These are phyloP conservation scores for Prochilodus magdalenae DNA, from an alignment of 2,113 vertebrate species.

Conservation along the genomic window DNA sequence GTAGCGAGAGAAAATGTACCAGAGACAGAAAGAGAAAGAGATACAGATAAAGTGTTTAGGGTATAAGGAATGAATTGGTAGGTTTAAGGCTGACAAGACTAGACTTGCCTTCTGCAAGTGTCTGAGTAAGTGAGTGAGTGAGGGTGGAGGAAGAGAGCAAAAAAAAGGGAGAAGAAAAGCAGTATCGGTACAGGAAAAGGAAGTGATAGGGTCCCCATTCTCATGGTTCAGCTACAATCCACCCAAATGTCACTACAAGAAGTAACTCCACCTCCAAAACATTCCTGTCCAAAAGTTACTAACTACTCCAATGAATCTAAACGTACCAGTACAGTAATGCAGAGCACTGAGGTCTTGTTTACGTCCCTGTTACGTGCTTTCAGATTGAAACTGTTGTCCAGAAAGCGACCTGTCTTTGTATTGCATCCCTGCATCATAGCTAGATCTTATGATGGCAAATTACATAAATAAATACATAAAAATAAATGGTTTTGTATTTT, in stretches of 20 bases:
- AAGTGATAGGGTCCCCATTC: slow-evolving; percentile 65
- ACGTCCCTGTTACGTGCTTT: neutral
- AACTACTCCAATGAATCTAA: neutral
- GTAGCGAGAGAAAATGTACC: slow-evolving; percentile 8
- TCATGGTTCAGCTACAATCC: slow-evolving; percentile 26
- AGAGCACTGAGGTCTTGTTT: neutral
- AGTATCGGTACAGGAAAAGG: slow-evolving; percentile 69
- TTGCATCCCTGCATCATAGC: no score
- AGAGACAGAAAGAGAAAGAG: neutral
- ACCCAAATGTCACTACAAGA: slow-evolving; percentile 12
- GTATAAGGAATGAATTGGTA: slow-evolving; percentile 32
- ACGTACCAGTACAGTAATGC: neutral
- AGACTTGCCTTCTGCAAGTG: slow-evolving; percentile 40
- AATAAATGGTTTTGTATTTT: no score
- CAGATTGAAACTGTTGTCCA: neutral
- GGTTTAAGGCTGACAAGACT: slow-evolving; percentile 31
- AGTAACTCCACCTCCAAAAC: neutral
- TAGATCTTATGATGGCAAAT: no score
- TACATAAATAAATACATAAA: no score
- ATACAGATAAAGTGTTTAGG: slow-evolving; percentile 21
- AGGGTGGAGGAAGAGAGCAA: slow-evolving; percentile 55
- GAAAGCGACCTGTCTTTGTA: neutral
- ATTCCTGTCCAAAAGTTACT: neutral
- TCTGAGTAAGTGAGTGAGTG: slow-evolving; percentile 37
- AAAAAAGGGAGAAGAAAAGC: slow-evolving; percentile 36